A percentile compares a stretch with the other conserved stretches of the same genome.
phyloP scores from a whole-genome alignment of 2,888 invertebrate species.

The Strigamia transsilvanica region DNA sequence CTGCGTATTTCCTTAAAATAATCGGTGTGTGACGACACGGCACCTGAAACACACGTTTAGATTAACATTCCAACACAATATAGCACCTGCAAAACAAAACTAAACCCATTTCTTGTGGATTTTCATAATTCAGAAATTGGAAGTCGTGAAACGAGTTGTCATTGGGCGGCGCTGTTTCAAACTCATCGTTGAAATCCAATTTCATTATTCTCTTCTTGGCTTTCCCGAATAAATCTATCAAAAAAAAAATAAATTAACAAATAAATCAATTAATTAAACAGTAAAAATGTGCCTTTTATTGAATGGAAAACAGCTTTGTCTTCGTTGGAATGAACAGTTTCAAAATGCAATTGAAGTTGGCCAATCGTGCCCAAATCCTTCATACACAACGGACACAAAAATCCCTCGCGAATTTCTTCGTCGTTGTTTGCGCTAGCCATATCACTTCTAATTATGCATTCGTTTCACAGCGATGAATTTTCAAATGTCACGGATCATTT shows the following conservation, averaged over 20 bases:
- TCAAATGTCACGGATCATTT: background rate
- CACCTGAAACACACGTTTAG: constrained; percentile 65
- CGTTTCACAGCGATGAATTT: background rate
- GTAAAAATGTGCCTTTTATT: constrained; percentile 58
- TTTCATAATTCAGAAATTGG: constrained; percentile 64
- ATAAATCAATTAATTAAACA: background rate
- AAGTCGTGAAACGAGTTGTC: constrained; percentile 1
- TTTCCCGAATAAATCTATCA: constrained; percentile 71
- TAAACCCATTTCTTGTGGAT: constrained; percentile 55
- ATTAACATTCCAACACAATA: background rate
- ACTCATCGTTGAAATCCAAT: constrained; percentile 67
- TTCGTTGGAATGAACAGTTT: constrained; percentile 81
- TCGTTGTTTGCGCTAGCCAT: constrained; percentile 53
- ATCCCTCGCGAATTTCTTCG: constrained; percentile 82
- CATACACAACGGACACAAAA: constrained; percentile 94
- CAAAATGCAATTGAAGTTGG: constrained; percentile 86
- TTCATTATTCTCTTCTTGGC: constrained; percentile 86
- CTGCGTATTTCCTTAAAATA: constrained; percentile 76
- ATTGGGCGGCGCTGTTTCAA: background rate
- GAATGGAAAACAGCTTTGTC: constrained; percentile 77
- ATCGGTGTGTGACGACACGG: constrained; percentile 73
- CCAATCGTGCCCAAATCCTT: constrained; percentile 85
- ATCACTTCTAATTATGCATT: background rate
- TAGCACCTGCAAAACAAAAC: background rate
- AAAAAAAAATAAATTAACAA: constrained; percentile 23